A percentile compares a stretch with the other conserved stretches of the same genome.
phyloP scores from a whole-genome alignment of 1,140 invertebrate species.

The Solenopsis fugax region DNA sequence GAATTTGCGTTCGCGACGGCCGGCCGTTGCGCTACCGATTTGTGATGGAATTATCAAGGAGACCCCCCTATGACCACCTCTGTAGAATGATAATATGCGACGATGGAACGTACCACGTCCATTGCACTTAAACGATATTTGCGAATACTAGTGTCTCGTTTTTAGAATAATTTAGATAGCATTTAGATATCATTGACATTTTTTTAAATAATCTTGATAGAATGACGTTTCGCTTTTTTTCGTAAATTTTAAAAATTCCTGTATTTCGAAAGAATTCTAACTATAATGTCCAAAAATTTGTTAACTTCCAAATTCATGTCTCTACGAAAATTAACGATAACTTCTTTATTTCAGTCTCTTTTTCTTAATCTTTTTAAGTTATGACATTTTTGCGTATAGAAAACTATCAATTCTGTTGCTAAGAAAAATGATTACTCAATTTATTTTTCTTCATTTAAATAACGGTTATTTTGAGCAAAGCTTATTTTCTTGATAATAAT shows the following conservation, averaged over 20 bases:
- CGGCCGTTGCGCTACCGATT: conserved; percentile 21
- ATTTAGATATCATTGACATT: neutral
- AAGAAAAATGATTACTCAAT: no score
- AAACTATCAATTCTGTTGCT: no score
- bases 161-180: neutral
- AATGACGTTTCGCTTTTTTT: neutral
- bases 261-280: neutral
- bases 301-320: neutral
- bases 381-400: no score
- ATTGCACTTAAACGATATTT: neutral
- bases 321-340: neutral
- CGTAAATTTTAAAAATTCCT: neutral
- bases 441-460: no score
- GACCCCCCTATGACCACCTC: neutral
- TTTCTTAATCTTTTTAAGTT: no score
- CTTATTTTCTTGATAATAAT: no score
- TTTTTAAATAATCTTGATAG: neutral
- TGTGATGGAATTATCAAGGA: conserved; percentile 10
- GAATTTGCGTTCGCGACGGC: conserved; percentile 43
- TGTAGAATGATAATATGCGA: neutral
- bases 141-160: neutral
- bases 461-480: no score
- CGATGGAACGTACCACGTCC: neutral
- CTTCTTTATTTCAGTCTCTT: neutral
- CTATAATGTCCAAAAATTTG: neutral